Percentiles rank a stretch among this genome's conserved stretches.
Conservation (phyloP, 2,113 vertebrate species). For the Corythaeola cristata region DNA sequence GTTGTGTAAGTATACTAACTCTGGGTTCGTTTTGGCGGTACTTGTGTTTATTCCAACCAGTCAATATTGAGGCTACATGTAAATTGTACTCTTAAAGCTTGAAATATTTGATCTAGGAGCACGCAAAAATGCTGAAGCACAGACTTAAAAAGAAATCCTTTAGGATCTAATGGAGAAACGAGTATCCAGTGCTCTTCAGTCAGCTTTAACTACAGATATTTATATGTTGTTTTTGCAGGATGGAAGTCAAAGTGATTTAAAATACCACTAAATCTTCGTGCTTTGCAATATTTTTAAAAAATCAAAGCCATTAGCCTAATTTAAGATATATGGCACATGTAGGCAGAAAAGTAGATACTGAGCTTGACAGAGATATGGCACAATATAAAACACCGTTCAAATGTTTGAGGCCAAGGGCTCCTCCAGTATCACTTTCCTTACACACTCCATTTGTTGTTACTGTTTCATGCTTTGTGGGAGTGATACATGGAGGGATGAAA, state of each 20-base stretch:
- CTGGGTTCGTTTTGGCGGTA: neutral
- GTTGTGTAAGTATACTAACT: neutral
- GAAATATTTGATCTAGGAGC: neutral
- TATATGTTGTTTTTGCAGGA: neutral
- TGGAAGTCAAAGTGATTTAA: neutral
- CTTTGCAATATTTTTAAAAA: neutral
- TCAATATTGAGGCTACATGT: neutral
- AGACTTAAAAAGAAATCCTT: neutral
- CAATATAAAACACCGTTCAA: neutral
- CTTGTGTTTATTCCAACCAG: neutral
- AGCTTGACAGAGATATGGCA: neutral
- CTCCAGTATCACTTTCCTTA: neutral
- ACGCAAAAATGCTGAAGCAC: neutral
- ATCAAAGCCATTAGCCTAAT: neutral
- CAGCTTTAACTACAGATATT: neutral
- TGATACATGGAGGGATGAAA: neutral
- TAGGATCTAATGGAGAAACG: neutral
- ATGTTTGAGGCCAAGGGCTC: neutral
- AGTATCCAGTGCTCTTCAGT: neutral
- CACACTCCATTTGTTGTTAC: neutral
- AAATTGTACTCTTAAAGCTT: neutral
- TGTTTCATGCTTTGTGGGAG: neutral
- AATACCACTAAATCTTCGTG: neutral
- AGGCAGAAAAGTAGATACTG: neutral
- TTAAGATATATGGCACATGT: neutral